Base-by-base conservation (phyloP, 2,888 invertebrate species). In the Drosophila prolongata region DNA sequence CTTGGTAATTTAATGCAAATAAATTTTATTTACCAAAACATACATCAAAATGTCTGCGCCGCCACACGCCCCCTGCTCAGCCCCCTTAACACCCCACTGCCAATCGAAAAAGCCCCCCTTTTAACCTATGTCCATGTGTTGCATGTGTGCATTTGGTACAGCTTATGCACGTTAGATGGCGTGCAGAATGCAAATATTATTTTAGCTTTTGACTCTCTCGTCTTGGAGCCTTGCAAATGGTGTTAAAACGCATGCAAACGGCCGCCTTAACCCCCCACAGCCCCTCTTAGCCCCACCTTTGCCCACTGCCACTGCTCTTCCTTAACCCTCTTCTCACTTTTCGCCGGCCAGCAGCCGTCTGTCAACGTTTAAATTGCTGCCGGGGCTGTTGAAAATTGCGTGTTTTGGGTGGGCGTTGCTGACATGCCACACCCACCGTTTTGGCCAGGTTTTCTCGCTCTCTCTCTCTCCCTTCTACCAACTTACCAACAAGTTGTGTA, bases 1-100 rank as follows among this genome's bases (percentile, higher is more conserved):
- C 68, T 72, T 80, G 78, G 89, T 90, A 89, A 90, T 90, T 89
- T 89, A 83, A 89, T 89, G 89, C 90, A 89, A 89, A 89, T 89
- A 89, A 89, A 90, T 89, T 90, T 83, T 88, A 81, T 80, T 90
- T 89, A 83, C 87, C 87, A 88, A 88, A 86, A 87, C 85, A 86
- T 86, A 87, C 85, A 86, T 86, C 85, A 86, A 86, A 86, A 86
- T 83, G 85, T 86, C 85, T 86, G 79, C 90, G 76, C 79, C 85
- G 85, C 72, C 84, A 84, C 79, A 79, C 74, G 73, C 68, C 77
- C 75, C 49, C 70, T 50, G 13, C 16, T 19, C 6, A 14, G 14
- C 47, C 34, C 56, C 38, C 8, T 8, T 6, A 9, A 40, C 37
- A 38, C 19, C 37, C 9, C 30, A 30, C 30, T 30, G 0, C 30